phyloP scores from a whole-genome alignment of 1,140 invertebrate species.

The Drosophila melanica region DNA sequence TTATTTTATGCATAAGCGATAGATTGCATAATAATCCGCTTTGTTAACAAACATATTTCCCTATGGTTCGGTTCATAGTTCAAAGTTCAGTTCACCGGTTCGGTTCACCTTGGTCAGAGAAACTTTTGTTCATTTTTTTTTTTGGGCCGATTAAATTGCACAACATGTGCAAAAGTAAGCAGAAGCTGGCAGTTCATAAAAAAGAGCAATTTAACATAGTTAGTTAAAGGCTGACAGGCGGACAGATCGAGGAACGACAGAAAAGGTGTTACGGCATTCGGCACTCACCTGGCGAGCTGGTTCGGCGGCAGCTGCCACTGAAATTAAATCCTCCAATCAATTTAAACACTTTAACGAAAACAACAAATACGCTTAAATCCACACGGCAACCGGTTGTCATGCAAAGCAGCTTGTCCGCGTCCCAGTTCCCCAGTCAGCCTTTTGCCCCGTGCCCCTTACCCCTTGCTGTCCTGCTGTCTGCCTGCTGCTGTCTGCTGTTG shows the following conservation, averaged over 20 bases:
- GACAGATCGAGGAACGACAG: slow-evolving; percentile 10
- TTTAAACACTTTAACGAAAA: slow-evolving; percentile 57
- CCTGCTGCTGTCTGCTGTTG: no score
- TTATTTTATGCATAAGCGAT: slow-evolving; percentile 1
- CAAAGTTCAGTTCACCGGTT: no score
- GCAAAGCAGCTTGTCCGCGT: slow-evolving; percentile 67
- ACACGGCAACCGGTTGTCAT: slow-evolving; percentile 75
- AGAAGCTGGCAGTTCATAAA: slow-evolving; percentile 1
- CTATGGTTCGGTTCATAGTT: no score
- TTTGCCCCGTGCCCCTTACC: background rate
- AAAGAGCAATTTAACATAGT: slow-evolving; percentile 60
- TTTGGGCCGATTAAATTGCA: slow-evolving; percentile 32
- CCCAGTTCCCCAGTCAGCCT: slow-evolving; percentile 5
- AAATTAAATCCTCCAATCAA: slow-evolving; percentile 82
- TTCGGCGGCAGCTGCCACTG: slow-evolving; percentile 70
- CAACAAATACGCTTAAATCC: slow-evolving; percentile 51
- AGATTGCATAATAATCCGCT: background rate
- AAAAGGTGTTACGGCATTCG: slow-evolving; percentile 63
- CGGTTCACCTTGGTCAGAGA: no score
- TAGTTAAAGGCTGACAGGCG: slow-evolving; percentile 31
- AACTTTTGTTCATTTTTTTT: no score
- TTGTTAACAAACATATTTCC: background rate
- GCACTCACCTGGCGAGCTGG: slow-evolving; percentile 23
- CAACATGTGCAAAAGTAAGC: slow-evolving; percentile 50
- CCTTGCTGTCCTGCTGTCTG: background rate